A percentile compares a stretch with the other conserved stretches of the same genome.
phyloP scores from a whole-genome alignment of 2,113 vertebrate genomes.

The human region GRCh38 chrX:148847501-148848000 shows the following conservation, averaged over 20 bases:
- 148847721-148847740: not conserved
- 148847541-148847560: slow-evolving; percentile 76
- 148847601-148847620: slow-evolving; percentile 59
- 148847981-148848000: not conserved
- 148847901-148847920: not conserved
- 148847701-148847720: not conserved
- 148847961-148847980: not conserved
- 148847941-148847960: not conserved
- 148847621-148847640: slow-evolving; percentile 65
- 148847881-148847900: not conserved
- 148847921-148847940: not conserved
- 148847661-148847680: not conserved
- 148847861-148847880: not conserved
- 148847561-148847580: slow-evolving; percentile 73
- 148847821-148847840: not conserved
- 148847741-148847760: not conserved
- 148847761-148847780: not conserved
- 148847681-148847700: not conserved
- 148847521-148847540: slow-evolving; percentile 71
- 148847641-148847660: not conserved
- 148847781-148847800: not conserved
- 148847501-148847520: slow-evolving; percentile 78
- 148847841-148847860: not conserved
- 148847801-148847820: not conserved
- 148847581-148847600: slow-evolving; percentile 73